Evolutionary conservation across 23 tunicate species (phyloP), one percentile per base, ranked within the genome.

Genomic region (Ascidia mentula): DNA sequence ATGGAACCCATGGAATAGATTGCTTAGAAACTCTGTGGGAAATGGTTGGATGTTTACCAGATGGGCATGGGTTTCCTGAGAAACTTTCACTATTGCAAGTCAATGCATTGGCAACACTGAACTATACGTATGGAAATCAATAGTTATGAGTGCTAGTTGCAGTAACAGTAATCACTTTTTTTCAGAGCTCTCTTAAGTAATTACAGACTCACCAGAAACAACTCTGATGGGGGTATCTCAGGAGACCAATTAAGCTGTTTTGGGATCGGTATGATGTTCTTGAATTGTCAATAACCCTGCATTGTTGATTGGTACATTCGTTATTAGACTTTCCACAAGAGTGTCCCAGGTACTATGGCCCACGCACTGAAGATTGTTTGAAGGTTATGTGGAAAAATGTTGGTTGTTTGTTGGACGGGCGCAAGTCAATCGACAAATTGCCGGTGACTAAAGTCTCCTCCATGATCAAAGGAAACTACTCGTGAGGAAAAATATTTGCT

Each of bases 361-460:
- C 38, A 26, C 36, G 39, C 38, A 37, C 72, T 38, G 65, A 71
- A 39, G 40, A 59, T 65, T 31, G 46, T 26, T 71, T 70, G 85
- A 81, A 71, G 9, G 32, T 72, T 22, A 72, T 76, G 77, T 79
- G 79, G 79, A 0, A 38, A 12, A 13, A 15, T 18, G 79, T 40
- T 7, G 40, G 40, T 15, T 75, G 79, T 40, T 53, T 40, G 37
- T 40, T 22, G 24, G 69, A 1, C 33, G 79, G 79, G n/a, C 12
- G 24, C 35, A 74, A 59, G 37, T 60, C 60, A 31, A 59, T 59
- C 0, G 45, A 39, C 7, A 75, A 75, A 40, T 31, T 39, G 18
- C n/a, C 53, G n/a, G 7, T 59, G 24, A 5, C 65, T 5, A 28
- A 53, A 53, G 2, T 53, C 2, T 3, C 22, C 7, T 20, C 28